Base-by-base conservation (phyloP, 2,113 vertebrate genomes). In the Lanius ludovicianus region DNA sequence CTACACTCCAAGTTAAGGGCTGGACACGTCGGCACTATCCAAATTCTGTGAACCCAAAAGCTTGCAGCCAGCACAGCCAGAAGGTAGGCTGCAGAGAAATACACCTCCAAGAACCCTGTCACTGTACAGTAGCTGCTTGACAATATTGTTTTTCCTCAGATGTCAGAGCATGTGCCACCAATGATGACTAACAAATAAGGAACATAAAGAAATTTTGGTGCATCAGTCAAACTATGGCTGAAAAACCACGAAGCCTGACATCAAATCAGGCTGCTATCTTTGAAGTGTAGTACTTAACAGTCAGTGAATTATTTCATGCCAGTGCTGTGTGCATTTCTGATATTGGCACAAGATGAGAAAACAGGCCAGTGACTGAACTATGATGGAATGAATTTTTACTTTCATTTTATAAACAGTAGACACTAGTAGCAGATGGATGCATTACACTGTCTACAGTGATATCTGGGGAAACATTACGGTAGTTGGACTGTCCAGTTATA, bases 251-350 rank as follows among this genome's bases (percentile, higher is more conserved):
- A 74, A 84, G 52, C 37, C 37, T 89, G 59, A 91, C 80, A 89
- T 62, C 30, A 69, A 73, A 76, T 90, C 83, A 93, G 33, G 53
- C 39, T 87, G 56, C 47, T 87, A 15, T 71, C 74, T 93, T 93
- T 82, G 56, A 95, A 60, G 44, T 24, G 19, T 28, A 87, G 47
- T 52, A 75, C 37, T 56, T 87, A 73, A 84, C 25, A 84, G 68
- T 31, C 68, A 78, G 56, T 82, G 78, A 95, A 79, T 90, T 94
- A 95, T 68, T 94, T 94, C 74, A 68, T 25, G 49, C 41, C 62
- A 84, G 81, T 18, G 25, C 49, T 87, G 57, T 47, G 44, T 64
- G 31, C 27, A 79, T 91, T 91, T 93, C 63, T 76, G 57, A 89
- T 69, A 90, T 44, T 64, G 62, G 50, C 53, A 79, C 9, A 64